A percentile compares a stretch with the other conserved stretches of the same genome.
Evolutionary conservation across 2,113 vertebrate genomes (phyloP).

Genomic region (Galeopterus variegatus): DNA sequence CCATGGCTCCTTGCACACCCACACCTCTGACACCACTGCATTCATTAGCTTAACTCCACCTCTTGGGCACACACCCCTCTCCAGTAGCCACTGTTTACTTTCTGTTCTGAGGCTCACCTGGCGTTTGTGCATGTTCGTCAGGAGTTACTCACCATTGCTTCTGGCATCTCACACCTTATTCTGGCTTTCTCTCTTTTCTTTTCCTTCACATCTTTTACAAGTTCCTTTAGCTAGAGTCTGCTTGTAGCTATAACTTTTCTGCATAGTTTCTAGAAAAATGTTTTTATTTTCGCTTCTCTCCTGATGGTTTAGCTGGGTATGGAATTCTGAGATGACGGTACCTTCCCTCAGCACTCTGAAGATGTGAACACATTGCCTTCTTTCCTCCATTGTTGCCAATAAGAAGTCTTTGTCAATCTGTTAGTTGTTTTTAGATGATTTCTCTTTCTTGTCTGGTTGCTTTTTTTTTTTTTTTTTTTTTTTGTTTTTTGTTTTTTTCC

Average conservation of each 20-base stretch:
- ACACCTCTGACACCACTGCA: background rate
- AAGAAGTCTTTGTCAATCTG: background rate
- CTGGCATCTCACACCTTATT: background rate
- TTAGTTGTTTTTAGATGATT: background rate
- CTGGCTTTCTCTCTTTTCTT: background rate
- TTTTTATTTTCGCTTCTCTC: background rate
- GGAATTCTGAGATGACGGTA: background rate
- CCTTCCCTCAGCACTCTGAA: background rate
- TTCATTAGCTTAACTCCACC: background rate
- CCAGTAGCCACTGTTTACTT: background rate
- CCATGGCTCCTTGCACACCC: fast-evolving
- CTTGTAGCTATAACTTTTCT: background rate
- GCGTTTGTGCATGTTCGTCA: background rate
- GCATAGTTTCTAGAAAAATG: background rate
- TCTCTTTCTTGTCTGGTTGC: background rate
- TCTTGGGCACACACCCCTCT: background rate
- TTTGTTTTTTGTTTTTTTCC: no score
- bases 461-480: no score
- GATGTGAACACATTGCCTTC: background rate
- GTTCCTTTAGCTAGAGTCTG: background rate
- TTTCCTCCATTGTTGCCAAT: background rate
- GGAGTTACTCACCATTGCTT: background rate
- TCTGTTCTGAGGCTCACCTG: background rate
- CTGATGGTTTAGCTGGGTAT: background rate
- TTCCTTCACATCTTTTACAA: background rate